phyloP scores from a whole-genome alignment of 2,113 vertebrate species.

The Hypocryptadius cinnamomeus region DNA sequence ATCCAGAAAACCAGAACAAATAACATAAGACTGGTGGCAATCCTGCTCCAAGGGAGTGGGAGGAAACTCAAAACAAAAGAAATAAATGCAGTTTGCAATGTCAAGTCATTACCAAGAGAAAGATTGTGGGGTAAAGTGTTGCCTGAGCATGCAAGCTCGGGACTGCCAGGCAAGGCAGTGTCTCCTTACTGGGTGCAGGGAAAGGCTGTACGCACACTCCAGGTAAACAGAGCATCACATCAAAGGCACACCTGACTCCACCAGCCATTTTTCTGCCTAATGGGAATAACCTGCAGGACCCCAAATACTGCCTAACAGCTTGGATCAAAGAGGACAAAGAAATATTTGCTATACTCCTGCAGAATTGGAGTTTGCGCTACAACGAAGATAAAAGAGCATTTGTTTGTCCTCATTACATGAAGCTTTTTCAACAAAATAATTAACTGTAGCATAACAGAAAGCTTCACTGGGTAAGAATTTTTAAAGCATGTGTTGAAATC shows the following conservation, averaged over 20 bases:
- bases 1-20: neutral
- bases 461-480: neutral
- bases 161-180: neutral
- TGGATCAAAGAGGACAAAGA: slow-evolving; percentile 19
- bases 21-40: neutral
- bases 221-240: neutral
- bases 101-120: neutral
- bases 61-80: neutral
- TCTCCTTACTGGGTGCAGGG: neutral
- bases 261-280: neutral
- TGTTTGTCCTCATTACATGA: slow-evolving; percentile 30
- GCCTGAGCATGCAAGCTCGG: neutral
- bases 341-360: neutral
- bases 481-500: slow-evolving; percentile 10
- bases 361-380: neutral
- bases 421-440: slow-evolving; percentile 46
- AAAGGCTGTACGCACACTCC: rapidly evolving
- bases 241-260: slow-evolving; percentile 3
- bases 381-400: slow-evolving; percentile 25
- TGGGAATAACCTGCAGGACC: slow-evolving; percentile 30
- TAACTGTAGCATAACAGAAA: slow-evolving; percentile 20
- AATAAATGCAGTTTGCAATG: neutral
- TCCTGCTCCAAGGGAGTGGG: neutral
- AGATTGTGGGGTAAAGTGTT: neutral
- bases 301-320: slow-evolving; percentile 12